Conservation (phyloP, 2,888 invertebrate species). For the Noctua fimbriata region DNA sequence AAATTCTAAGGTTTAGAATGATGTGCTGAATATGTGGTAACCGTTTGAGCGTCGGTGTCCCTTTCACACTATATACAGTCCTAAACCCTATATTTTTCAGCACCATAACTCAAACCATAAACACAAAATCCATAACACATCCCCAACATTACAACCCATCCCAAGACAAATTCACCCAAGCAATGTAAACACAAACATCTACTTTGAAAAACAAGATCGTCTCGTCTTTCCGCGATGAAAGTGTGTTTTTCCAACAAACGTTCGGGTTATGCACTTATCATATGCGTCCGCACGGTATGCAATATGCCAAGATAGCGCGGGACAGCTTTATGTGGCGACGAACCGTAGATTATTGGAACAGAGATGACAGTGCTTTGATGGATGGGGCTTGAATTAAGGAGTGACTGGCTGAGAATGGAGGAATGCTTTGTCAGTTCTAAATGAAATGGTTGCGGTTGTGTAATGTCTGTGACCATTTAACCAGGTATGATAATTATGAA, state of each 20-base stretch:
- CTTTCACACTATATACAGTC: not conserved
- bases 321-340: slow-evolving; percentile 82
- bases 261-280: slow-evolving; percentile 81
- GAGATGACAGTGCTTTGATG: slow-evolving; percentile 42
- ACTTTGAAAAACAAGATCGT: slow-evolving; percentile 63
- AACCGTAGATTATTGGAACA: slow-evolving; percentile 61
- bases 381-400: slow-evolving; percentile 32
- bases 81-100: not conserved
- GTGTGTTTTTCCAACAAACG: slow-evolving; percentile 68
- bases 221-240: slow-evolving; percentile 60
- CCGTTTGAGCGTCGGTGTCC: no score
- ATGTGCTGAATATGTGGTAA: no score
- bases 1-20: no score
- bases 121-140: slow-evolving; percentile 31
- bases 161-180: slow-evolving; percentile 44
- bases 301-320: slow-evolving; percentile 82
- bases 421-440: slow-evolving; percentile 25
- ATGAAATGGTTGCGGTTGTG: not conserved
- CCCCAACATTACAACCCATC: slow-evolving; percentile 26
- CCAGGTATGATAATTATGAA: not conserved
- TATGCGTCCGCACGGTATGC: slow-evolving; percentile 82
- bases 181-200: slow-evolving; percentile 60
- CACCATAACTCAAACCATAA: slow-evolving; percentile 10
- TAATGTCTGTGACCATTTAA: slow-evolving; percentile 12
- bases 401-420: slow-evolving; percentile 7